Evolutionary conservation across 2,113 vertebrate genomes (phyloP).

Genomic region (Clarias magur): DNA sequence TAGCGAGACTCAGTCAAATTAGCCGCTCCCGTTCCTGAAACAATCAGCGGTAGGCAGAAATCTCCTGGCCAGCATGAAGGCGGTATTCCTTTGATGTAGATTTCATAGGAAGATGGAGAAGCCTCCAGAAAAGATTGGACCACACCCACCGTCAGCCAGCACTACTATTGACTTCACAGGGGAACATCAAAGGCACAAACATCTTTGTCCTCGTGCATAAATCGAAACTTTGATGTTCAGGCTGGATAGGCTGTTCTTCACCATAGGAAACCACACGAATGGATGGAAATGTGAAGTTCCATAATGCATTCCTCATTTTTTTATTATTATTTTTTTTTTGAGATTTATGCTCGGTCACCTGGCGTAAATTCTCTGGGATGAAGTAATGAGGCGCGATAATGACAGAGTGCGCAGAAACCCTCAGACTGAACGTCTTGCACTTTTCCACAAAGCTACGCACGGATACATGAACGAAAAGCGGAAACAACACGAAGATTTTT

Average conservation of each 20-base stretch:
- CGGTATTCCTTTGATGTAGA: conserved; percentile 35
- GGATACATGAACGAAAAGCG: not conserved
- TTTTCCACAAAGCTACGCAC: not conserved
- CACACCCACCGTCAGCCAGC: conserved; percentile 47
- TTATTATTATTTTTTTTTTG: not conserved
- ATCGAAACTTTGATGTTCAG: conserved; percentile 55
- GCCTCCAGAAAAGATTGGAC: conserved; percentile 55
- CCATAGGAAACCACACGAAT: not conserved
- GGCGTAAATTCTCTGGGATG: conserved; percentile 16
- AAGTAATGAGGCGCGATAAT: conserved; percentile 43
- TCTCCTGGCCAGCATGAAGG: conserved; percentile 23
- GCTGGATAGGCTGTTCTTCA: conserved; percentile 17
- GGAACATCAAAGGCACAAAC: conserved; percentile 57
- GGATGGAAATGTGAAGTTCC: conserved; percentile 10
- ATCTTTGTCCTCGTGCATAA: conserved; percentile 43
- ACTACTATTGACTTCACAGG: conserved; percentile 49
- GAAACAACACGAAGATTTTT: not conserved
- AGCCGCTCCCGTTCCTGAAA: not conserved
- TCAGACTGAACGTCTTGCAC: not conserved
- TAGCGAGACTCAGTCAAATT: not conserved
- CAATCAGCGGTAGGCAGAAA: not conserved
- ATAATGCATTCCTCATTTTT: conserved; percentile 21
- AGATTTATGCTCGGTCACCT: not conserved
- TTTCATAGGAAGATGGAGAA: conserved; percentile 39
- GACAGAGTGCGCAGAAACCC: conserved; percentile 10